A percentile compares a stretch with the other conserved stretches of the same genome.
phyloP scores from a whole-genome alignment of 2,888 invertebrate genomes.

The Andrena bucephala region DNA sequence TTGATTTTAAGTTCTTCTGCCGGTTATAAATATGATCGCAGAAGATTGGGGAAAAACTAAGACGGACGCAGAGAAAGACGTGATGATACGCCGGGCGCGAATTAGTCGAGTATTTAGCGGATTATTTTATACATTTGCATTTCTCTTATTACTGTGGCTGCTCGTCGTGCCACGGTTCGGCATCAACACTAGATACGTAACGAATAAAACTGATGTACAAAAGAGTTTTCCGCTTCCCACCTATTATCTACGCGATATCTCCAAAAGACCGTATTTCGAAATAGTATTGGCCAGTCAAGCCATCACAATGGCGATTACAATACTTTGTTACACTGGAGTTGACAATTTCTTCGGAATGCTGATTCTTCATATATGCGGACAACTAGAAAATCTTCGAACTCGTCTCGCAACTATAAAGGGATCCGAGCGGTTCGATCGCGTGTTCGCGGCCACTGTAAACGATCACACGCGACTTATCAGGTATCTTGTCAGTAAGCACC shows the following conservation, averaged over 20 bases:
- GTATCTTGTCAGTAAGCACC: neutral
- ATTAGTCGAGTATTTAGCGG: slow-evolving; percentile 1
- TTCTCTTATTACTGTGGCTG: neutral
- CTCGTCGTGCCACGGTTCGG: slow-evolving; percentile 40
- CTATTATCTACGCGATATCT: slow-evolving; percentile 22
- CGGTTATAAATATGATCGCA: neutral
- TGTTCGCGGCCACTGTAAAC: slow-evolving; percentile 1
- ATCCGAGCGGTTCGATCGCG: neutral
- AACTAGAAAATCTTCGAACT: slow-evolving; percentile 44
- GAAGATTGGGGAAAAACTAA: neutral
- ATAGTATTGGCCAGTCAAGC: slow-evolving; percentile 15
- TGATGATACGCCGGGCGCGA: slow-evolving; percentile 19
- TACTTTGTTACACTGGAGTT: slow-evolving; percentile 19
- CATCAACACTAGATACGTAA: slow-evolving; percentile 15
- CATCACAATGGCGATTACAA: neutral
- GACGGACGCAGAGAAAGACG: neutral
- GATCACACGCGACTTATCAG: slow-evolving; percentile 48
- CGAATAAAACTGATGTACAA: slow-evolving; percentile 23
- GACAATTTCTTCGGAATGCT: slow-evolving; percentile 32
- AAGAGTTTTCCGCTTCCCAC: slow-evolving; percentile 15
- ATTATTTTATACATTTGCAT: neutral
- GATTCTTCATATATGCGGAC: slow-evolving; percentile 39
- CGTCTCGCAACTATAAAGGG: slow-evolving; percentile 7
- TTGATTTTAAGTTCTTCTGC: neutral
- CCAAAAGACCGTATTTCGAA: slow-evolving; percentile 38